Percentiles rank a stretch among this genome's conserved stretches.
These are phyloP conservation scores for Tadarida brasiliensis DNA, from an alignment of 2,797 vertebrate species.

Conservation along the genomic window DNA sequence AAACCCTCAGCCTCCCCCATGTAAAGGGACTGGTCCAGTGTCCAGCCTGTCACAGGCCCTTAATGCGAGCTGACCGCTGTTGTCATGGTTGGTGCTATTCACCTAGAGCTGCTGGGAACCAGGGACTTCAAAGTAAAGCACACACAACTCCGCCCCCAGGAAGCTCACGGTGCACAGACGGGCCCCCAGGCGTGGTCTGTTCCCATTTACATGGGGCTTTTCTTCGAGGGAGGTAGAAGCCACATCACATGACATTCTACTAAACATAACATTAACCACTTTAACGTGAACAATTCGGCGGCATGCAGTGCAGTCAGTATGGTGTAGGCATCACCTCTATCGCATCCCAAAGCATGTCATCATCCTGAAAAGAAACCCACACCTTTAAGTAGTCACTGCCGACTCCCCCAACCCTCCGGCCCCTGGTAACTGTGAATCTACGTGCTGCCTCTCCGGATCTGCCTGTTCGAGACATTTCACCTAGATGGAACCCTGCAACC, in stretches of 20 bases:
- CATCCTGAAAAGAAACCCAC: not conserved
- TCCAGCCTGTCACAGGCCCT: no score
- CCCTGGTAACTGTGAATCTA: not conserved
- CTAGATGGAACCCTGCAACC: not conserved
- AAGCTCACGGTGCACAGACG: not conserved
- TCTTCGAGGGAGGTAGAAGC: not conserved
- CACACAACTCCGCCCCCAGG: not conserved
- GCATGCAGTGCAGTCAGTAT: not conserved
- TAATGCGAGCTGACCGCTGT: not conserved
- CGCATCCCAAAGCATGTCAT: not conserved
- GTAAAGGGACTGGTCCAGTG: not conserved
- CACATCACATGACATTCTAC: not conserved
- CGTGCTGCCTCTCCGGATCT: not conserved
- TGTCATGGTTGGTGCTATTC: not conserved
- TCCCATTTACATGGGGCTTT: not conserved
- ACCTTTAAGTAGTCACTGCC: not conserved
- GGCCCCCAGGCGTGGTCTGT: not conserved
- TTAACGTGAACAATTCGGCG: not conserved
- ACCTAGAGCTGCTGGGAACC: not conserved
- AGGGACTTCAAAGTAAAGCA: not conserved
- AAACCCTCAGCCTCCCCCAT: not conserved
- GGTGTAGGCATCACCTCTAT: not conserved
- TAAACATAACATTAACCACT: conserved; percentile 8
- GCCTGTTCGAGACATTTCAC: not conserved
- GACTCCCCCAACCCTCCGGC: accelerated